These are phyloP conservation scores for Eilema griseolum DNA, from an alignment of 2,888 invertebrate species.

Conservation along the genomic window DNA sequence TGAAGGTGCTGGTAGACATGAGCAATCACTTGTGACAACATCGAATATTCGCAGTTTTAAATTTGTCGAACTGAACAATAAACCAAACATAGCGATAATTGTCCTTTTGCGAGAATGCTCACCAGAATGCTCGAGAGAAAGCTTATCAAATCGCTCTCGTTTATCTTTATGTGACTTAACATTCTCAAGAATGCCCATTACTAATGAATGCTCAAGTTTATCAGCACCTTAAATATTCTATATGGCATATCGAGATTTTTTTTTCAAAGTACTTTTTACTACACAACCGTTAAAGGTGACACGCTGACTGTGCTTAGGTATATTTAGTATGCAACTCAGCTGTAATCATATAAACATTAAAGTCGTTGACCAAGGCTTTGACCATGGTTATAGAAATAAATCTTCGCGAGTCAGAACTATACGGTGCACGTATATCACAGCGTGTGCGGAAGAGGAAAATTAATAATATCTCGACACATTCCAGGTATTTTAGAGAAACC, in stretches of 20 bases:
- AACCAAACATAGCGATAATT: no score
- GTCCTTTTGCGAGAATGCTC: no score
- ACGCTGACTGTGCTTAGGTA: constrained; percentile 9
- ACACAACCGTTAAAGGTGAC: background rate
- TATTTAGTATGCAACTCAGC: constrained; percentile 10
- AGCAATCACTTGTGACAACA: no score
- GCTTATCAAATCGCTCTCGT: no score
- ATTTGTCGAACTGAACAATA: no score
- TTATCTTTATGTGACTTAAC: no score
- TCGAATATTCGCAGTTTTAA: no score
- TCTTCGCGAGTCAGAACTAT: constrained; percentile 23
- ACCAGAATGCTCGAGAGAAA: no score
- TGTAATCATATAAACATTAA: constrained; percentile 12
- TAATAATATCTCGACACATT: background rate
- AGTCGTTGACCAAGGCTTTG: constrained; percentile 25
- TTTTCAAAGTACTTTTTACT: background rate
- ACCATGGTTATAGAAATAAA: constrained; percentile 19
- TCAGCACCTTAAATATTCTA: no score
- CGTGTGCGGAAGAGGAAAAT: constrained; percentile 17
- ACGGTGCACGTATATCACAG: constrained; percentile 32
- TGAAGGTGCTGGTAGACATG: background rate
- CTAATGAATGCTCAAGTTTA: no score
- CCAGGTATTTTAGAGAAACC: background rate
- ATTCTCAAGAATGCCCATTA: no score
- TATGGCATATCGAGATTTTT: no score